Evolutionary conservation across 2,113 vertebrate species (phyloP).

Genomic region (Poecilia latipinna): DNA sequence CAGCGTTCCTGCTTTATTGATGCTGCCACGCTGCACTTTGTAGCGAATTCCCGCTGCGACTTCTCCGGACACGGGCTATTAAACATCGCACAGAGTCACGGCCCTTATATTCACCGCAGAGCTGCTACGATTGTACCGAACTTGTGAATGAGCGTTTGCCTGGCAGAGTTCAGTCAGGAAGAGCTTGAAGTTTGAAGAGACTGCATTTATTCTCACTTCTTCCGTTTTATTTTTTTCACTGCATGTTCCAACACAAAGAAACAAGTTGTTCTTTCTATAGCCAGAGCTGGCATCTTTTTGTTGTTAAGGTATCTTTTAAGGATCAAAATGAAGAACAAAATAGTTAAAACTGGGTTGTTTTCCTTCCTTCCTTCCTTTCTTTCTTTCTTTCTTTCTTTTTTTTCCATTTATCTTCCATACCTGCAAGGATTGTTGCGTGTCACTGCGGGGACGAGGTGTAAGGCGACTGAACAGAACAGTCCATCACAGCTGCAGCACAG

Average conservation of each 20-base stretch:
- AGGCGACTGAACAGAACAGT: neutral
- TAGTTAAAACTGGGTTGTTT: no score
- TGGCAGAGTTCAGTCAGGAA: slow-evolving; percentile 35
- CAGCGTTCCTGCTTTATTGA: slow-evolving; percentile 45
- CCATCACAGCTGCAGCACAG: no score
- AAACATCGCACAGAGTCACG: slow-evolving; percentile 59
- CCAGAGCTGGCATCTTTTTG: neutral
- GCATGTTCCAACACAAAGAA: neutral
- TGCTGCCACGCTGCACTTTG: slow-evolving; percentile 34
- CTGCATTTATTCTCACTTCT: no score
- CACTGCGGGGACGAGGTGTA: neutral
- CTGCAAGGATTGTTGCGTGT: neutral
- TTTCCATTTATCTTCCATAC: neutral
- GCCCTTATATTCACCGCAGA: slow-evolving; percentile 3
- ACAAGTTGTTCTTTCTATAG: no score
- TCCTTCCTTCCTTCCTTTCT: no score
- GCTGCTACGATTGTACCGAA: slow-evolving; percentile 34
- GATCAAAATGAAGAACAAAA: neutral
- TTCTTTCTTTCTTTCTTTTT: no score
- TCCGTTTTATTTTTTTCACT: no score
- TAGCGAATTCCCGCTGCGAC: slow-evolving; percentile 31
- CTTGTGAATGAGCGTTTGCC: slow-evolving; percentile 38
- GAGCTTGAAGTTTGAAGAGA: neutral
- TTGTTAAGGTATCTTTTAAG: neutral
- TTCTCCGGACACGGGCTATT: slow-evolving; percentile 38